Base-by-base conservation (phyloP, 2,113 vertebrate species). In the Physeter macrocephalus region DNA sequence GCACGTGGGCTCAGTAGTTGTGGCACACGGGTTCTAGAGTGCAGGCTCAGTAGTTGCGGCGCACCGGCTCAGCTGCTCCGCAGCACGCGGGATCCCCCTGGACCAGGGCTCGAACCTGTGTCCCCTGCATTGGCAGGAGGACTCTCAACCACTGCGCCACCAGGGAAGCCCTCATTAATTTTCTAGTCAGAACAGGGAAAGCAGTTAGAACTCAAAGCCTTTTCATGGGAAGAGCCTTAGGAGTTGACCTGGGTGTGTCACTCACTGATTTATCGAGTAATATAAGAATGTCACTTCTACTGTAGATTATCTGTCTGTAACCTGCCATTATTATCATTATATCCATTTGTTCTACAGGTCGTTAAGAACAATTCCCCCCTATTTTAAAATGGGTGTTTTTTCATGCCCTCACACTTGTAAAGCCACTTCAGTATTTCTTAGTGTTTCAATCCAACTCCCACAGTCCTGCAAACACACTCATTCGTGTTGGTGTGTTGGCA, bases 181-280 rank as follows among this genome's bases (percentile, higher is more conserved):
- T 94, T 94, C 87, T 66, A 64, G 34, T 86, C 83, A 98, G 81
- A 95, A 41, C 10, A 66, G 61, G 29, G 25, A 95, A 61, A 5
- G 41, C 31, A 67, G 6, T 80, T 75, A 80, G 36, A 77, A 18
- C 27, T 43, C 49, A 54, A 46, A 67, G n/a, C 49, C n/a, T 94
- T 81, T n/a, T 49, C 13, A 13, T 81, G 72, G 49, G 13, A 57
- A 17, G 5, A 10, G 41, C 39, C 41, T 72, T 89, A 39, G 74
- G 46, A 95, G 13, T 10, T 92, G 36, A 64, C 94, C 67, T 78
- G 23, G 6, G 1, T 66, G 20, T 52, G 21, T 57, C 39, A 9
- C 8, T 75, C 46, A 61, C 25, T 8, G 17, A 72, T 64, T 39
- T 59, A 59, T 41, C 74, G 43, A 62, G 15, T 84, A 54, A 39